phyloP scores from a whole-genome alignment of 2,113 vertebrate genomes.

The Alces alces region DNA sequence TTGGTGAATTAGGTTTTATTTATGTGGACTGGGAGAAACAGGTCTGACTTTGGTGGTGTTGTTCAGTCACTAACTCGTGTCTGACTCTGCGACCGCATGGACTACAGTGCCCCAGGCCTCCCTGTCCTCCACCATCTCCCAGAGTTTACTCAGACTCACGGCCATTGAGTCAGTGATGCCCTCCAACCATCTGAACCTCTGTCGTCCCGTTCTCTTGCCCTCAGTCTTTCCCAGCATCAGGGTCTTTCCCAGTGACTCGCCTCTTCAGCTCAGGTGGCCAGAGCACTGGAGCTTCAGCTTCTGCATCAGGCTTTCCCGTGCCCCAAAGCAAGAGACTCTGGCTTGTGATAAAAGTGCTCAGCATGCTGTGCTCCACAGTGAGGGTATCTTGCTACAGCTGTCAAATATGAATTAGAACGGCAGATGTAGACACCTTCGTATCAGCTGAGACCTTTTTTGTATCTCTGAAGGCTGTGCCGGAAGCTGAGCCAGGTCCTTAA shows the following conservation, averaged over 20 bases:
- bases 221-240: neutral
- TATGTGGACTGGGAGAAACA: neutral
- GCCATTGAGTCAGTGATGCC: neutral
- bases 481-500: neutral
- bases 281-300: neutral
- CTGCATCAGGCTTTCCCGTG: neutral
- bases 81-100: rapidly evolving
- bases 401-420: neutral
- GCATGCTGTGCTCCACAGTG: neutral
- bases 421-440: neutral
- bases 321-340: neutral
- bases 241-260: neutral
- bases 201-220: neutral
- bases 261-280: neutral
- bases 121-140: neutral
- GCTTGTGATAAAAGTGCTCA: neutral
- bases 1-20: neutral
- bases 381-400: neutral
- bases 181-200: neutral
- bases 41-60: neutral
- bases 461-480: neutral
- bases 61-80: neutral
- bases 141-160: neutral
- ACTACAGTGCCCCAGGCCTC: neutral
- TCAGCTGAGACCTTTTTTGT: neutral